phyloP scores from a whole-genome alignment of 2,113 vertebrate species.

The Alces alces region DNA sequence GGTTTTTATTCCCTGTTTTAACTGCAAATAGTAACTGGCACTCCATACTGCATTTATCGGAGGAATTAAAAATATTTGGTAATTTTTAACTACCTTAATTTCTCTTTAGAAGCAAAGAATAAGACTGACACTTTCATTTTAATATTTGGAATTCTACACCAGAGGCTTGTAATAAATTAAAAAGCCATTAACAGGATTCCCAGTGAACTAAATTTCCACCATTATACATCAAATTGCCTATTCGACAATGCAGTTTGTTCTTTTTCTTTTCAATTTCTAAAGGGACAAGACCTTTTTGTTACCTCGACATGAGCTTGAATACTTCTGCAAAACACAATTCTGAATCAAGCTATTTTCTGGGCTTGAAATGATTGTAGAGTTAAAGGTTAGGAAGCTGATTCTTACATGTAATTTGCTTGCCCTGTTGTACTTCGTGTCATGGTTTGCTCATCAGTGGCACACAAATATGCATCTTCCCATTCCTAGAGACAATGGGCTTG shows the following conservation, averaged over 20 bases:
- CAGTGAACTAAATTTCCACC: background rate
- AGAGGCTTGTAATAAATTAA: background rate
- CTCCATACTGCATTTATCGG: background rate
- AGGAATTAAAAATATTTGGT: constrained; percentile 17
- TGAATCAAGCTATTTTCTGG: background rate
- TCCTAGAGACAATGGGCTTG: constrained; percentile 26
- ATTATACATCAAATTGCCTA: constrained; percentile 8
- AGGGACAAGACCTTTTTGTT: constrained; percentile 14
- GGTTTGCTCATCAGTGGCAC: background rate
- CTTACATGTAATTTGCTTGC: background rate
- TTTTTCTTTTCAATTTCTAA: constrained; percentile 19
- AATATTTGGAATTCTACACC: background rate
- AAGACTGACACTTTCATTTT: background rate
- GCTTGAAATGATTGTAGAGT: background rate
- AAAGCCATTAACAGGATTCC: background rate
- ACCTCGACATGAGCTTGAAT: background rate
- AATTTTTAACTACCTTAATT: background rate
- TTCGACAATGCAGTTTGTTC: background rate
- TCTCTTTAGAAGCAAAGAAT: constrained; percentile 11
- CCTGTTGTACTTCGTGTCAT: background rate
- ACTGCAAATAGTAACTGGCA: background rate
- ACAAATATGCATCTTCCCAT: background rate
- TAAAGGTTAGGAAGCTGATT: background rate
- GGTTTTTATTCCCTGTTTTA: constrained; percentile 24
- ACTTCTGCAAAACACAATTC: background rate